phyloP scores from a whole-genome alignment of 2,888 invertebrate species.

The Megalurothrips usitatus region DNA sequence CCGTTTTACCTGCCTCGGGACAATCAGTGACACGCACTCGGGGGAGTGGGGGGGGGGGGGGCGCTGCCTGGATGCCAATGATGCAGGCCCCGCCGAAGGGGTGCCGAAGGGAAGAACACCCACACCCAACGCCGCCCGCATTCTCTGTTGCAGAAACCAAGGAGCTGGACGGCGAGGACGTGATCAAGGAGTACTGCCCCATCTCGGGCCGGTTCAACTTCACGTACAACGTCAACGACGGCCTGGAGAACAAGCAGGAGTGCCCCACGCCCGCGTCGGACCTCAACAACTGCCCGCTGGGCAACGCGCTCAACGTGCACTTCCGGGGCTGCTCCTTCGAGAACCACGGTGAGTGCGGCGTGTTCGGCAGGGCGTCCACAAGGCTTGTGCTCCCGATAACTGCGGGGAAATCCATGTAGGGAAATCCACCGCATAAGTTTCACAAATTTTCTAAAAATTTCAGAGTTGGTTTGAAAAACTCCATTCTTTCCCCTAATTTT shows the following conservation, averaged over 20 bases:
- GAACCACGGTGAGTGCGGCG: constrained; percentile 53
- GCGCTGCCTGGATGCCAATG: neutral
- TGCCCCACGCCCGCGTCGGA: constrained; percentile 51
- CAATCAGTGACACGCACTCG: constrained; percentile 32
- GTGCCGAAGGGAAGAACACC: too few relatives aligned
- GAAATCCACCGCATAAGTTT: too few relatives aligned
- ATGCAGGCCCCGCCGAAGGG: neutral
- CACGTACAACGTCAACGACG: constrained; percentile 53
- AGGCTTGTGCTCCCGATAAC: too few relatives aligned
- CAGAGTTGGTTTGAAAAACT: too few relatives aligned
- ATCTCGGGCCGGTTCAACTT: constrained; percentile 58
- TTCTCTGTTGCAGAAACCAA: constrained; percentile 49
- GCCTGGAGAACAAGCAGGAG: constrained; percentile 49
- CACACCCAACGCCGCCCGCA: too few relatives aligned
- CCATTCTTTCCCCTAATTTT: too few relatives aligned
- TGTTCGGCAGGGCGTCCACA: too few relatives aligned
- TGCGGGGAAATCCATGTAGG: too few relatives aligned
- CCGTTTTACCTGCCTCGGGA: neutral
- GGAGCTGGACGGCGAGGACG: constrained; percentile 50
- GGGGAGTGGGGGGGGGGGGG: constrained; percentile 35
- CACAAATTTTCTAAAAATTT: too few relatives aligned
- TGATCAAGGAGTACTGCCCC: constrained; percentile 58
- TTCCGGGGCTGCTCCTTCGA: constrained; percentile 56
- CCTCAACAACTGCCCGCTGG: constrained; percentile 58
- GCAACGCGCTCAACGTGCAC: constrained; percentile 54